These are phyloP conservation scores for Lapara coniferarum DNA, from an alignment of 2,888 invertebrate species.

Conservation along the genomic window DNA sequence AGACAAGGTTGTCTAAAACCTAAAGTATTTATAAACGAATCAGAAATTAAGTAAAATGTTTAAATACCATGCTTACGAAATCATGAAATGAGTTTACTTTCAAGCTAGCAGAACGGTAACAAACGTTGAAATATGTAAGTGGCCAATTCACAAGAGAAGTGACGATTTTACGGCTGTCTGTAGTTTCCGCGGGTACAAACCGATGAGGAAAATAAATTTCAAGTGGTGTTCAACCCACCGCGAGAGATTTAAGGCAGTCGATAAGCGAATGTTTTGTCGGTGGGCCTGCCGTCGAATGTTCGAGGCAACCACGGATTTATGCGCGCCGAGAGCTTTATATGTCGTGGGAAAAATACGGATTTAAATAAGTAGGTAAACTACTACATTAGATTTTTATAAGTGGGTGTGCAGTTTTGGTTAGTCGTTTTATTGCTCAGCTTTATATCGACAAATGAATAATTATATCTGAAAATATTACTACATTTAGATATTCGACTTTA, in stretches of 20 bases:
- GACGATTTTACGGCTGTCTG: constrained; percentile 46
- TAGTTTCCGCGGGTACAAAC: constrained; percentile 44
- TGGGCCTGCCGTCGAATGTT: constrained; percentile 33
- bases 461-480: too few relatives aligned
- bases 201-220: constrained; percentile 57
- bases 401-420: not conserved
- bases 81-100: not conserved
- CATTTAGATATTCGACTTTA: too few relatives aligned
- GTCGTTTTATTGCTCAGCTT: not conserved
- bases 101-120: not conserved
- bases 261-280: constrained; percentile 64
- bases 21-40: too few relatives aligned
- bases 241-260: constrained; percentile 68
- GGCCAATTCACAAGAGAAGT: constrained; percentile 40
- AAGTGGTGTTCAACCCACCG: constrained; percentile 61
- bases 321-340: constrained; percentile 27
- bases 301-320: constrained; percentile 34
- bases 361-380: constrained; percentile 30
- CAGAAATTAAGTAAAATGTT: too few relatives aligned
- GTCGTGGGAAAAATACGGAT: constrained; percentile 19
- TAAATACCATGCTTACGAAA: not conserved
- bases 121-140: constrained; percentile 40
- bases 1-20: too few relatives aligned
- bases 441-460: not conserved
- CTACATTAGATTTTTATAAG: not conserved